Conservation (phyloP, 1,140 invertebrate species). For the Whitmania pigra region DNA sequence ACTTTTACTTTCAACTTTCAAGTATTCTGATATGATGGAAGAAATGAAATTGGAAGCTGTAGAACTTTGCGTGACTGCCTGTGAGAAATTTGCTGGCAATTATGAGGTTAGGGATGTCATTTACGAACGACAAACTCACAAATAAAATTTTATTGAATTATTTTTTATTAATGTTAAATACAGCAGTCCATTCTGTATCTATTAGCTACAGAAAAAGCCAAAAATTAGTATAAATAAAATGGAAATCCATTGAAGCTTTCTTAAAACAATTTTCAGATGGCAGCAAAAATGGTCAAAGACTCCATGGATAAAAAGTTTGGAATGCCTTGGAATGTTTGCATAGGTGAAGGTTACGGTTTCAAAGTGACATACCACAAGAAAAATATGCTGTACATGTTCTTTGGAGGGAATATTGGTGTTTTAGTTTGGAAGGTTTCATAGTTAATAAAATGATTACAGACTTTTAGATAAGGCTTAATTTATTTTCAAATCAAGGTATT, state of each 20-base stretch:
- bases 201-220: background rate
- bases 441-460: background rate
- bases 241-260: too few relatives aligned
- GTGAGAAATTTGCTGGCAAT: slow-evolving; percentile 73
- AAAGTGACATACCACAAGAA: slow-evolving; percentile 78
- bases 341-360: slow-evolving; percentile 86
- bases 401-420: slow-evolving; percentile 74
- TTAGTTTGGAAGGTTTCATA: slow-evolving; percentile 75
- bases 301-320: slow-evolving; percentile 87
- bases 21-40: slow-evolving; percentile 70
- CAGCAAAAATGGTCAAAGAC: slow-evolving; percentile 79
- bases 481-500: too few relatives aligned
- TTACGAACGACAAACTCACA: too few relatives aligned
- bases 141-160: too few relatives aligned
- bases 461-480: too few relatives aligned
- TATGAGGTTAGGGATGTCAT: slow-evolving; percentile 52
- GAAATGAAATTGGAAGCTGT: slow-evolving; percentile 76
- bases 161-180: too few relatives aligned
- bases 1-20: background rate
- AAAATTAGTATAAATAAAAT: background rate
- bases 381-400: slow-evolving; percentile 79
- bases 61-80: slow-evolving; percentile 75
- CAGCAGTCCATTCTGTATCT: too few relatives aligned
- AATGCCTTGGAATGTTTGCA: slow-evolving; percentile 76
- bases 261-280: slow-evolving; percentile 45